Evolutionary conservation across 2,113 vertebrate genomes (phyloP), one percentile per base, ranked within the genome.

Genomic region (Ornithorhynchus anatinus): DNA sequence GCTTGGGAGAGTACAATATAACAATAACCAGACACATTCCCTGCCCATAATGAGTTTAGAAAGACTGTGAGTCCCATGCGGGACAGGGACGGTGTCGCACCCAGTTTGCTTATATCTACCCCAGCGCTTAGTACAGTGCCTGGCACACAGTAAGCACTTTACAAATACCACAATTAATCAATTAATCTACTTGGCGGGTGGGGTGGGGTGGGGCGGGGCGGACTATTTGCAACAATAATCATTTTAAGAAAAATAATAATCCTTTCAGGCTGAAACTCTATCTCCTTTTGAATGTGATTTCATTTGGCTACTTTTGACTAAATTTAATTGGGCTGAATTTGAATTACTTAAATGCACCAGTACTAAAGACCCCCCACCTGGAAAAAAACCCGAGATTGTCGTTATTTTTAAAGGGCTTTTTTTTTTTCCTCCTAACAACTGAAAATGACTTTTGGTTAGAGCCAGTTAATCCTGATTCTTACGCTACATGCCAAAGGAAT

Each of bases 301-400:
- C 67, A 45, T 84, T 67, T 73, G 45, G 59, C 69, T 29, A 47
- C 5, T 29, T 59, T 72, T 72, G 71, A 89, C 77, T 86, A 63
- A 59, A 77, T 86, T 84, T 80, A 80, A 64, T 59, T 58, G 70
- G 74, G 69, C 79, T 73, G 31, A 75, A 87, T 75, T 75, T 62
- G 48, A 81, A 84, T 53, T 4, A 79, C 6, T 59, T 7, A 4
- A 10, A 59, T 15, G 69, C 57, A 74, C 23, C 52, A 16, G 60
- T 16, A 48, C n/a, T 7, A 36, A 6, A 74, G 8, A 42, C 27
- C 22, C 22, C 59, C 69, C n/a, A 57, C n/a, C 2, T 36, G 4
- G 22, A 4, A 15, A 39, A 53, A 71, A 54, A 54, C 36, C 10
- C 35, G 25, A 33, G 5, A n/a, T 47, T 56, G 60, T 53, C 59